phyloP scores from a whole-genome alignment of 2,888 invertebrate species.

The Imbricaverruca yamaguchii region DNA sequence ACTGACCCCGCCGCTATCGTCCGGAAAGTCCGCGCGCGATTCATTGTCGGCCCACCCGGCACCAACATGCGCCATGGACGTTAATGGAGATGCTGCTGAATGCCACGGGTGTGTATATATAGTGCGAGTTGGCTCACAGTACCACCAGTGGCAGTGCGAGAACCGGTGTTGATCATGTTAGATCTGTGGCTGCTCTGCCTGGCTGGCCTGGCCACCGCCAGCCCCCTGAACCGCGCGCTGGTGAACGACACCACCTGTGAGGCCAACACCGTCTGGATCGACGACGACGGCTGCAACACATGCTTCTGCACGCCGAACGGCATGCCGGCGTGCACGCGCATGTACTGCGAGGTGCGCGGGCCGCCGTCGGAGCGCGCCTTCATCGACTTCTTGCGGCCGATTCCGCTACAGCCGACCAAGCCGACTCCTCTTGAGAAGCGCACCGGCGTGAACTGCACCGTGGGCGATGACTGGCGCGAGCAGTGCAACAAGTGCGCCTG shows the following conservation, averaged over 20 bases:
- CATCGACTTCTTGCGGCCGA: neutral
- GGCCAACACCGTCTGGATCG: neutral
- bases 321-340: neutral
- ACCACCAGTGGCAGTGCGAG: neutral
- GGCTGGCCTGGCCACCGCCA: neutral
- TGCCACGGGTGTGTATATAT: neutral
- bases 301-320: conserved; percentile 1
- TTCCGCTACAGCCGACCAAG: neutral
- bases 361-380: neutral
- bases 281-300: conserved; percentile 8
- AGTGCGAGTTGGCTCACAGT: neutral
- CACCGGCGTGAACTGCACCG: neutral
- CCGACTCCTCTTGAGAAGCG: neutral
- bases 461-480: neutral
- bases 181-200: neutral
- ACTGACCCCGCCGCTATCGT: too few species aligned
- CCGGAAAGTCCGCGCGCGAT: too few species aligned
- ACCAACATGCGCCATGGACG: neutral
- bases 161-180: neutral
- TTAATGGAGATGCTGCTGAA: neutral
- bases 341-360: neutral
- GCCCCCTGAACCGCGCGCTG: too few species aligned
- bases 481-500: conserved; percentile 13
- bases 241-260: neutral
- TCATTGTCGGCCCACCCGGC: too few species aligned